These are phyloP conservation scores for Eudyptes chrysolophus DNA, from an alignment of 2,113 vertebrate genomes.

Conservation along the genomic window DNA sequence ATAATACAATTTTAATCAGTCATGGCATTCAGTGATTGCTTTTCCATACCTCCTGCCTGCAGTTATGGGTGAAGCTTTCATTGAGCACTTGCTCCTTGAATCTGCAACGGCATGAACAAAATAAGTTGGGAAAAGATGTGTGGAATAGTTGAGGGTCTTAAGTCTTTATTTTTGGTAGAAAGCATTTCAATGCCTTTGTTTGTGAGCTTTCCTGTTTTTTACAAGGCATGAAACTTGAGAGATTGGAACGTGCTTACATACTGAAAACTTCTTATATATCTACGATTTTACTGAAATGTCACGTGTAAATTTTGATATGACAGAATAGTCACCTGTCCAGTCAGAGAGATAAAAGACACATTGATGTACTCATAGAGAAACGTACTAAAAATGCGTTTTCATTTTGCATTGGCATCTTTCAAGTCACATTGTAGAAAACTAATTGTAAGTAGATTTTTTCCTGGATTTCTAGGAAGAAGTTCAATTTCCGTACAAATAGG, in stretches of 20 bases:
- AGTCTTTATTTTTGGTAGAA: background rate
- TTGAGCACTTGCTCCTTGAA: background rate
- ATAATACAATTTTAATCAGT: constrained; percentile 28
- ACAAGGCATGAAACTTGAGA: background rate
- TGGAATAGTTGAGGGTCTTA: background rate
- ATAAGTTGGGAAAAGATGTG: background rate
- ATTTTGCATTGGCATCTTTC: background rate
- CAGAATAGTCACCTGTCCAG: background rate
- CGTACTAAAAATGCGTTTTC: background rate
- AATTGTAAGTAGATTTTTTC: background rate
- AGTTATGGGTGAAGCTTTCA: background rate
- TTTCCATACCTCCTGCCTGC: constrained; percentile 10
- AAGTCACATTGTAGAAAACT: background rate
- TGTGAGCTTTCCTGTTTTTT: background rate
- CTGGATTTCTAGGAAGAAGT: background rate
- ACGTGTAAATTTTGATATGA: background rate
- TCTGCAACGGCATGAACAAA: background rate
- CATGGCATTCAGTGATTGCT: constrained; percentile 7
- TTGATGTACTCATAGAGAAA: background rate
- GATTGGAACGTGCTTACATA: background rate
- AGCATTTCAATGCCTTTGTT: background rate
- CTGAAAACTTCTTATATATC: background rate
- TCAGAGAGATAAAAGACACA: background rate
- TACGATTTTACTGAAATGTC: background rate
- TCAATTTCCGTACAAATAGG: background rate